phyloP scores from a whole-genome alignment of 1,140 invertebrate species.

The Calosoma granatense region DNA sequence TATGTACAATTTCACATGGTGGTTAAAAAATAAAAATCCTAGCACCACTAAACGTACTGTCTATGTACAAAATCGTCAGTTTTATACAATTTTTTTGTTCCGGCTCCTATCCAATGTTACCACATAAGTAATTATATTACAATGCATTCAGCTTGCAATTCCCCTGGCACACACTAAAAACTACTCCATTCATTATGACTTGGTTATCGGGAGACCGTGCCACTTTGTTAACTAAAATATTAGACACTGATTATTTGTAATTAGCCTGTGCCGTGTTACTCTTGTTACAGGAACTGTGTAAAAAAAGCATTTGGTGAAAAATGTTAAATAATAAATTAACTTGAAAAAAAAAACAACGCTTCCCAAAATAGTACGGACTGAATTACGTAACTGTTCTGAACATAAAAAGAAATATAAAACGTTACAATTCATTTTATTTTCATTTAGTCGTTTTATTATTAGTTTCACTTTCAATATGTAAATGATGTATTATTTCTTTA shows the following conservation, averaged over 20 bases:
- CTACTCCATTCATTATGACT: not conserved
- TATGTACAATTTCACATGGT: not conserved
- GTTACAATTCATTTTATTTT: too few species aligned
- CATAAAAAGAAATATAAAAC: too few species aligned
- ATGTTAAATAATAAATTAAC: too few species aligned
- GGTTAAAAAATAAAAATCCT: too few species aligned
- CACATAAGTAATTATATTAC: not conserved
- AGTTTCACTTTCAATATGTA: too few species aligned
- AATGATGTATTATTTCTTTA: too few species aligned
- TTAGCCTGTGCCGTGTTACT: not conserved
- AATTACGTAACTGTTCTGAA: too few species aligned
- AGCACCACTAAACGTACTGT: too few species aligned
- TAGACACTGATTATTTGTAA: not conserved
- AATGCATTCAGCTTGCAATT: not conserved
- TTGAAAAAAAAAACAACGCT: too few species aligned
- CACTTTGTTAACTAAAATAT: conserved; percentile 4
- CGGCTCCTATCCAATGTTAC: not conserved
- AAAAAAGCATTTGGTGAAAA: conserved; percentile 4
- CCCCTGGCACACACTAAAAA: not conserved
- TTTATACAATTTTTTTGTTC: not conserved
- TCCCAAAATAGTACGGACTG: too few species aligned
- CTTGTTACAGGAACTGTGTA: conserved; percentile 4
- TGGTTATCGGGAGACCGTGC: conserved; percentile 2
- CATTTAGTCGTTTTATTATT: too few species aligned
- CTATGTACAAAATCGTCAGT: not conserved